Percentiles rank a stretch among this genome's conserved stretches.
Evolutionary conservation across 1,140 invertebrate genomes (phyloP).

Genomic region (Monomorium pharaonis): DNA sequence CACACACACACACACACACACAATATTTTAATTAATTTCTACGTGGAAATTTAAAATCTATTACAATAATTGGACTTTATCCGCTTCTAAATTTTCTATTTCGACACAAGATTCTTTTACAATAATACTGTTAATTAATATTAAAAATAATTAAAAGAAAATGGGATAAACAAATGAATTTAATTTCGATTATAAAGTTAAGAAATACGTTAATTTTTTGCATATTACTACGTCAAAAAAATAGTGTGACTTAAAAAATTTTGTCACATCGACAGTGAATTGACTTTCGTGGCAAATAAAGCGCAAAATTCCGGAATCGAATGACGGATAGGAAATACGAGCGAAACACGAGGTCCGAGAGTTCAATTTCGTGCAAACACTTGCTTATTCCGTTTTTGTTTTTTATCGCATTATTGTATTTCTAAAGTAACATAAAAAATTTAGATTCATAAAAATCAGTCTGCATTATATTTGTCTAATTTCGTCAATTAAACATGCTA

Average conservation of each 20-base stretch:
- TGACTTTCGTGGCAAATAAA: neutral
- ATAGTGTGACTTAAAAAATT: constrained; percentile 12
- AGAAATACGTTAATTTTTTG: neutral
- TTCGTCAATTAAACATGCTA: neutral
- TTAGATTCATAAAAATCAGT: neutral
- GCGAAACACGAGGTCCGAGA: constrained; percentile 3
- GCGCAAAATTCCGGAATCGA: constrained; percentile 37
- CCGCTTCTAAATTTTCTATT: neutral
- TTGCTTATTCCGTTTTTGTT: neutral
- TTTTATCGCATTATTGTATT: neutral
- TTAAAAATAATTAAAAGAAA: neutral
- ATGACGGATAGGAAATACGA: constrained; percentile 19
- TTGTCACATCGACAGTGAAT: neutral
- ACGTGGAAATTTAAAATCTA: neutral
- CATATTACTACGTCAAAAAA: neutral
- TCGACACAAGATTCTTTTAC: neutral
- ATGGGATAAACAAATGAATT: neutral
- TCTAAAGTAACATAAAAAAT: too few relatives aligned
- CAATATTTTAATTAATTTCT: neutral
- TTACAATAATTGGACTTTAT: neutral
- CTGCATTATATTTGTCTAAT: neutral
- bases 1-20: too few relatives aligned
- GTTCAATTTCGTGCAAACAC: constrained; percentile 7
- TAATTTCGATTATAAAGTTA: neutral
- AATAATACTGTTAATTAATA: neutral